These are phyloP conservation scores for Icerya purchasi DNA, from an alignment of 2,888 invertebrate genomes.

Conservation along the genomic window DNA sequence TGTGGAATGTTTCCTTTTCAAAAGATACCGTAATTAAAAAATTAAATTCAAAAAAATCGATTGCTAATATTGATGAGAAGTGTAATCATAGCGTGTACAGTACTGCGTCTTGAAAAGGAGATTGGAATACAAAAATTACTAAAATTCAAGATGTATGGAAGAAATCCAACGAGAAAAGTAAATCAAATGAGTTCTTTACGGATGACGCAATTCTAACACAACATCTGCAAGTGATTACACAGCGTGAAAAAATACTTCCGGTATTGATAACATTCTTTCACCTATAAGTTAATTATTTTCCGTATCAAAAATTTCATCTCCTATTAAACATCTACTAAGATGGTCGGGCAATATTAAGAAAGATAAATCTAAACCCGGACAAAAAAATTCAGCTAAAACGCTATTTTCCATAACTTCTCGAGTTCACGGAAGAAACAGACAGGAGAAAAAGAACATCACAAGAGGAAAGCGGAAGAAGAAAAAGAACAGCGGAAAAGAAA, in stretches of 20 bases:
- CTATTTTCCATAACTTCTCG: neutral
- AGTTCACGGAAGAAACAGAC: neutral
- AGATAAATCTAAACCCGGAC: too few species aligned
- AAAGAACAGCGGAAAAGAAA: conserved; percentile 1
- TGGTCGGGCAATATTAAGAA: too few species aligned
- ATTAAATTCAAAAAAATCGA: neutral
- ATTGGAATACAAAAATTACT: too few species aligned
- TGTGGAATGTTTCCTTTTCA: conserved; percentile 1
- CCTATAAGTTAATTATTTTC: neutral
- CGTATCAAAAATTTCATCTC: neutral
- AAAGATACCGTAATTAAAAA: neutral
- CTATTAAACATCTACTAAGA: neutral
- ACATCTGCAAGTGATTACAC: neutral
- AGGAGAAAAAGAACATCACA: neutral
- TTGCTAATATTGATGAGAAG: neutral
- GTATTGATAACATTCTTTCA: neutral
- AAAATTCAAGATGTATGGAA: neutral
- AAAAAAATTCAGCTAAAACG: neutral
- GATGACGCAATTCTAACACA: neutral
- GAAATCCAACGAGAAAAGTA: neutral
- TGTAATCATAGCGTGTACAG: too few species aligned
- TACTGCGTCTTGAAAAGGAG: too few species aligned
- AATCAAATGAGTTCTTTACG: neutral
- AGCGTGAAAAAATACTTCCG: neutral
- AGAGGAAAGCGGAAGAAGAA: neutral